Conservation (phyloP, 2,113 vertebrate genomes). For the Bothrops jararaca region DNA sequence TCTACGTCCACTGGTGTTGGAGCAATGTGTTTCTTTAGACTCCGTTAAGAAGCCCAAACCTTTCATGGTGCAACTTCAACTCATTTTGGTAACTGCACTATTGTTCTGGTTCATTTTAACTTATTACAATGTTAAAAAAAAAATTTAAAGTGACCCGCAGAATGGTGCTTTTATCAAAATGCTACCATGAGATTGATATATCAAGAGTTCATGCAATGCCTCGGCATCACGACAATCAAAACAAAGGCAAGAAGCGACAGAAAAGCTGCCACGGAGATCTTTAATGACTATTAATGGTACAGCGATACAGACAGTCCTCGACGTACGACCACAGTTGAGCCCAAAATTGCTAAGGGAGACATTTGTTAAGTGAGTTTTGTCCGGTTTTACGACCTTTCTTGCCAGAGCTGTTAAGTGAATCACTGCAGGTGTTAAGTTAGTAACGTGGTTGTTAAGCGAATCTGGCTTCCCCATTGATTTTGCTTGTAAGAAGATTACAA, state of each 20-base stretch:
- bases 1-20: background rate
- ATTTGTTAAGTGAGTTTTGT: background rate
- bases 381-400: too few species aligned
- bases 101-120: background rate
- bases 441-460: background rate
- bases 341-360: background rate
- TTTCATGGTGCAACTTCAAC: background rate
- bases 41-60: background rate
- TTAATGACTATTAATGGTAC: constrained; percentile 16
- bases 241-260: background rate
- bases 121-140: background rate
- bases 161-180: background rate
- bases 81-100: background rate
- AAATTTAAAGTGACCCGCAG: background rate
- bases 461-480: background rate
- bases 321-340: background rate
- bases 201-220: background rate
- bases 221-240: background rate
- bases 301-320: background rate
- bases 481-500: background rate
- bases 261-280: constrained; percentile 5
- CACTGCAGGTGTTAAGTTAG: background rate
- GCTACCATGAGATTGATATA: background rate
- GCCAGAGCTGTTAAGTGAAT: too few species aligned
- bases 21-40: background rate